phyloP scores from a whole-genome alignment of 2,797 vertebrate genomes.

The Eupleurogrammus muticus region DNA sequence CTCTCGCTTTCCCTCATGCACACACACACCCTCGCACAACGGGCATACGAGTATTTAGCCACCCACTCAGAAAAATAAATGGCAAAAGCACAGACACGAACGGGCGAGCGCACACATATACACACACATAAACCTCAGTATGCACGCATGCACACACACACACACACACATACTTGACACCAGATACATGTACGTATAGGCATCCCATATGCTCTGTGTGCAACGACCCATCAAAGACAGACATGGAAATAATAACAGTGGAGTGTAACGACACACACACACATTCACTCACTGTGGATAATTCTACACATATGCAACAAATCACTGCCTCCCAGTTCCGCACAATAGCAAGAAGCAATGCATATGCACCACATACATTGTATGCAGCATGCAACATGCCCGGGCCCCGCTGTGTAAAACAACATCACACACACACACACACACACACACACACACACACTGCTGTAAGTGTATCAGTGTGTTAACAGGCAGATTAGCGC shows the following conservation, averaged over 20 bases:
- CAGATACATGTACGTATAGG: conserved; percentile 73
- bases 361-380: conserved; percentile 59
- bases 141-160: conserved; percentile 26
- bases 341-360: conserved; percentile 54
- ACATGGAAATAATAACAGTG: conserved; percentile 81
- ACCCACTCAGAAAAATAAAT: conserved; percentile 82
- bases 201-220: conserved; percentile 76
- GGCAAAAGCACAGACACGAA: conserved; percentile 66
- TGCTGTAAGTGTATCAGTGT: conserved; percentile 61
- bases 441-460: conserved; percentile 19
- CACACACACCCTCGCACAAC: conserved; percentile 53
- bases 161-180: conserved; percentile 61
- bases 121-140: conserved; percentile 33
- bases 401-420: conserved; percentile 55
- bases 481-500: conserved; percentile 74
- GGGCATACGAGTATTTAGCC: conserved; percentile 75
- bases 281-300: conserved; percentile 67
- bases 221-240: conserved; percentile 81
- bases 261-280: conserved; percentile 65
- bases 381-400: conserved; percentile 58
- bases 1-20: conserved; percentile 18
- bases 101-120: conserved; percentile 45
- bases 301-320: conserved; percentile 78
- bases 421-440: conserved; percentile 38
- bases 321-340: conserved; percentile 65